These are phyloP conservation scores for Thaleichthys pacificus DNA, from an alignment of 2,797 vertebrate species.

Conservation along the genomic window DNA sequence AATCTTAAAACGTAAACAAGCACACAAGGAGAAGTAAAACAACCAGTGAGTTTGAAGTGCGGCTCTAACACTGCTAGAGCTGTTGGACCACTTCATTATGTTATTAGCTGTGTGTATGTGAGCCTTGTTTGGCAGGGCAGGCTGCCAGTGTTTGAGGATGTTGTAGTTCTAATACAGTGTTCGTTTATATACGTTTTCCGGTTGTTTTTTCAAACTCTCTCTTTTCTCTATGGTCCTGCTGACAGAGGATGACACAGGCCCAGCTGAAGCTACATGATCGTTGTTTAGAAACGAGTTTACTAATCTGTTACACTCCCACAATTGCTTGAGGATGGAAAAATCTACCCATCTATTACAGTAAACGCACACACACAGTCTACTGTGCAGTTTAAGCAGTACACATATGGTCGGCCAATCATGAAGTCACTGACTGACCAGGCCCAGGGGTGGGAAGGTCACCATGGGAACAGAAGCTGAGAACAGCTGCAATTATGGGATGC, in stretches of 20 bases:
- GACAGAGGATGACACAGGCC: no score
- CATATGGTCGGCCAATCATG: not conserved
- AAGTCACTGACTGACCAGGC: constrained; percentile 3
- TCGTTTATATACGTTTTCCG: not conserved
- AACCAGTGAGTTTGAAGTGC: no score
- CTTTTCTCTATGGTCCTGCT: no score
- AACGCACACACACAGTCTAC: not conserved
- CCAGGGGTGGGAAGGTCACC: constrained; percentile 39
- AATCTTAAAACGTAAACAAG: no score
- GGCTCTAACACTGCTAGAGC: not conserved
- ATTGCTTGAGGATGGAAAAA: no score
- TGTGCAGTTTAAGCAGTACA: not conserved
- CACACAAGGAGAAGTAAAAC: no score
- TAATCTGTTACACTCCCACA: no score
- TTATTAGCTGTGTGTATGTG: constrained; percentile 16
- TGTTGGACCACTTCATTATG: not conserved
- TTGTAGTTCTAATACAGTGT: constrained; percentile 5
- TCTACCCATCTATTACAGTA: no score
- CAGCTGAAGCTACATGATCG: no score
- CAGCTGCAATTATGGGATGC: constrained; percentile 35
- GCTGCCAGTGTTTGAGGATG: not conserved
- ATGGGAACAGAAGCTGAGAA: constrained; percentile 42
- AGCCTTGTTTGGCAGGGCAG: not conserved
- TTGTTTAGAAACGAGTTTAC: no score
- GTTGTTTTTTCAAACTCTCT: no score